phyloP scores from a whole-genome alignment of 2,113 vertebrate species.

The Marmota monax region DNA sequence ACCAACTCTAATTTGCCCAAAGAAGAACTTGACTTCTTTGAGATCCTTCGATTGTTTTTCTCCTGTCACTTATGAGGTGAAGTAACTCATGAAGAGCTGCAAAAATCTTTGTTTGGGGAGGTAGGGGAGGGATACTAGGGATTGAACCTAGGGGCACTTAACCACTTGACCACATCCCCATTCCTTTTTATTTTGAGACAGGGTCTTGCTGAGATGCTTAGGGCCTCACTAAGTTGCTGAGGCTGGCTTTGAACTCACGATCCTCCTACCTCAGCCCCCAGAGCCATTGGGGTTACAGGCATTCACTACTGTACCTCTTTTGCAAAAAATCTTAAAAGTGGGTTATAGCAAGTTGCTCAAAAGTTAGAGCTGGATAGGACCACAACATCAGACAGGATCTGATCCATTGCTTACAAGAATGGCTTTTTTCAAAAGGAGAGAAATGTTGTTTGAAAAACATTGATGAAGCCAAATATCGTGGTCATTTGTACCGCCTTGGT shows the following conservation, averaged over 20 bases:
- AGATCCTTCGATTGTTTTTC: slow-evolving; percentile 97
- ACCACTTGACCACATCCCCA: too few species aligned
- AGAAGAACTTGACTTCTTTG: slow-evolving; percentile 99
- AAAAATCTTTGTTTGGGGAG: too few species aligned
- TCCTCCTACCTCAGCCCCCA: too few species aligned
- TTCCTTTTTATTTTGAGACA: too few species aligned
- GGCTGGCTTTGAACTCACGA: too few species aligned
- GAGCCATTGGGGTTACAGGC: too few species aligned
- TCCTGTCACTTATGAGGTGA: slow-evolving; percentile 98
- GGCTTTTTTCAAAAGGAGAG: slow-evolving; percentile 99
- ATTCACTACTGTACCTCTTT: too few species aligned
- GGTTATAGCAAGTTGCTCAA: slow-evolving; percentile 98
- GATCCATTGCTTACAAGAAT: slow-evolving; percentile 99
- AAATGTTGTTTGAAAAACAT: slow-evolving; percentile 99
- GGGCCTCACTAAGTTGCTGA: too few species aligned
- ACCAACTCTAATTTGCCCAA: slow-evolving; percentile 96
- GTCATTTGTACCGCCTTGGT: slow-evolving; percentile 97
- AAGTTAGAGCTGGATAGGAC: slow-evolving; percentile 98
- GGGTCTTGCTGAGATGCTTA: too few species aligned
- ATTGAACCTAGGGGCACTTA: too few species aligned
- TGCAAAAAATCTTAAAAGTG: slow-evolving; percentile 96
- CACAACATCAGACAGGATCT: slow-evolving; percentile 98
- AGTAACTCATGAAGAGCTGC: slow-evolving; percentile 99
- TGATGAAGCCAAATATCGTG: slow-evolving; percentile 99
- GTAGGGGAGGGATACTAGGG: too few species aligned